Conservation (phyloP, 2,113 vertebrate genomes). For the Nycticebus coucang region DNA sequence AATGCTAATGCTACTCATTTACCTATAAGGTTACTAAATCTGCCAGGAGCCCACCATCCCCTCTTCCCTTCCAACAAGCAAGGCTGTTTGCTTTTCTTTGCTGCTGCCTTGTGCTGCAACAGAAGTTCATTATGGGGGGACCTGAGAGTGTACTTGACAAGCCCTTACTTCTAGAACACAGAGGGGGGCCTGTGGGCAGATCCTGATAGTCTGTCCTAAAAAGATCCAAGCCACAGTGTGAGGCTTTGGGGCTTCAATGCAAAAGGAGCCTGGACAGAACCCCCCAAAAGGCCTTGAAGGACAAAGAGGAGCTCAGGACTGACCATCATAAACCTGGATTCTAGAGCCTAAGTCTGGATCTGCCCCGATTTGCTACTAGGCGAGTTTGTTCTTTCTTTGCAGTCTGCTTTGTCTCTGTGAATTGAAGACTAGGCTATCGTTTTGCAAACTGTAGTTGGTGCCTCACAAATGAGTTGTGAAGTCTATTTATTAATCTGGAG, state of each 20-base stretch:
- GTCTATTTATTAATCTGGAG: not conserved
- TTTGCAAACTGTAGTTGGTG: not conserved
- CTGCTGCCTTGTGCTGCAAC: conserved; percentile 27
- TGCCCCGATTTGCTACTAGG: not conserved
- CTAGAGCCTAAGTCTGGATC: not conserved
- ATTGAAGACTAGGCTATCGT: not conserved
- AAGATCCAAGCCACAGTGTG: not conserved
- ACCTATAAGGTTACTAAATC: not conserved
- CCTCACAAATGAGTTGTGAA: not conserved
- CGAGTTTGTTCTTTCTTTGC: not conserved
- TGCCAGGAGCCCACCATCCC: fast-evolving
- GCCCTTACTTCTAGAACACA: not conserved
- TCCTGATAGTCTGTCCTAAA: not conserved
- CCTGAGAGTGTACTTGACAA: fast-evolving
- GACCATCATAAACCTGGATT: not conserved
- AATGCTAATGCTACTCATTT: fast-evolving
- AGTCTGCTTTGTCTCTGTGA: not conserved
- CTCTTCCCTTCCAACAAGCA: not conserved
- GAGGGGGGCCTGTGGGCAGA: not conserved
- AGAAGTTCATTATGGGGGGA: not conserved
- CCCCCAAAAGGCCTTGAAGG: not conserved
- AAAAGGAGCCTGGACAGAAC: not conserved
- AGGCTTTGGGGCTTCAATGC: not conserved
- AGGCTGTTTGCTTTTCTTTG: conserved; percentile 37
- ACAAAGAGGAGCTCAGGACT: not conserved